Base-by-base conservation (phyloP, 2,113 vertebrate species). In the Malurus cyaneus region DNA sequence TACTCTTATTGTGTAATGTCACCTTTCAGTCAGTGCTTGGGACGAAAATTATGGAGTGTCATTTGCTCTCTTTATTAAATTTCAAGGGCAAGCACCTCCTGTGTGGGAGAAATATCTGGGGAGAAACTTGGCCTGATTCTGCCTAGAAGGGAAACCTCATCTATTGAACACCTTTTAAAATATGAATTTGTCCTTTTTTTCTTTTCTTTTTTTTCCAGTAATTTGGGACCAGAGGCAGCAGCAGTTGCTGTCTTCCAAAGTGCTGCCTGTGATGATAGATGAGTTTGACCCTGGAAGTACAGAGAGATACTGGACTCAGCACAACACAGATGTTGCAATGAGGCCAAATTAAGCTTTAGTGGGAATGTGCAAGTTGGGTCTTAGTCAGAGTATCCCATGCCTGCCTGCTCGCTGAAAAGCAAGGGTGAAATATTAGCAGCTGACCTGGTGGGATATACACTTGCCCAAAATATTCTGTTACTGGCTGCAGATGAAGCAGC, bases 221-320 rank as follows among this genome's bases (percentile, higher is more conserved):
- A 82, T 20, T 47, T 94, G 71, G 92, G 94, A 94, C 67, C 24
- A 72, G 64, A 81, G 88, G 89, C 95, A 89, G 94, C 74, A 96
- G 95, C 67, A 73, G 61, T 91, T 81, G 52, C 66, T 76, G 29
- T 83, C 93, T 97, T 98, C 98, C 96, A 98, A 96, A 81, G 69
- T 89, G 74, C 96, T 98, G 97, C 96, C 97, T 96, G 36, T 78
- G 94, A 96, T 97, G 97, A 98, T 97, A 96, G 94, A 98, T 96
- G 96, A 96, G 89, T 94, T 96, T 95, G 93, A 93, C 94, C 73
- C 61, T 80, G 49, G 72, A 94, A 96, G 71, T 80, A 77, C 42
- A 80, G 89, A 87, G 93, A 95, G 95, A 96, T 94, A 97, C 71
- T 92, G 93, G 89, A 96, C 90, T 97, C 96, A 97, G 96, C 96